Evolutionary conservation across 2,113 vertebrate species (phyloP).

Genomic region (Tauraco erythrolophus): DNA sequence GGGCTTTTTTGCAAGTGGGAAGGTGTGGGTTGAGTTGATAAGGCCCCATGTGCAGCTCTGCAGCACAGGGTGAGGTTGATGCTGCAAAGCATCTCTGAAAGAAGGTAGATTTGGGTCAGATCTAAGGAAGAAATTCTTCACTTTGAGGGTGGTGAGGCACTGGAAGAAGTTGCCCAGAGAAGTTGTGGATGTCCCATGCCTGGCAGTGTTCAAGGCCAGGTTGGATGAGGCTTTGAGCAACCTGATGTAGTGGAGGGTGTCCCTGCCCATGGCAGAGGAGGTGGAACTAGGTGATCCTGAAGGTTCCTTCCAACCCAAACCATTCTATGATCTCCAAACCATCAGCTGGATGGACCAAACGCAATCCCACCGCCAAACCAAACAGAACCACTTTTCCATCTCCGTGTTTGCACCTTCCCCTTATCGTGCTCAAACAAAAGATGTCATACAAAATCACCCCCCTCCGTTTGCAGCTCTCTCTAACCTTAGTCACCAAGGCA

Average conservation of each 20-base stretch:
- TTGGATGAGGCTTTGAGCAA: no score
- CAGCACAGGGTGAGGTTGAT: neutral
- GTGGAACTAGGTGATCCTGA: no score
- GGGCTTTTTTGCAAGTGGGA: neutral
- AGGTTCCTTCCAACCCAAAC: no score
- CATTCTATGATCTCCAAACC: neutral
- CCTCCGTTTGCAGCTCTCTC: neutral
- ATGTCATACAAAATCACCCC: neutral
- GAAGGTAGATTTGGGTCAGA: no score
- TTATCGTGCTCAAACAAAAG: neutral
- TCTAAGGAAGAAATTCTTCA: no score
- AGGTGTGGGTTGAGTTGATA: neutral
- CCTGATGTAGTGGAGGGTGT: no score
- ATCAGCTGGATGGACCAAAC: rapidly evolving
- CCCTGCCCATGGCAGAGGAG: no score
- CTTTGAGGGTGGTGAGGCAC: no score
- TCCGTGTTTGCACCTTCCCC: neutral
- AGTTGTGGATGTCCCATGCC: no score
- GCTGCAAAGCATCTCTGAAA: neutral
- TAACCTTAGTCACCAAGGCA: neutral
- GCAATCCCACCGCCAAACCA: neutral
- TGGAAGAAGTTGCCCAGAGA: no score
- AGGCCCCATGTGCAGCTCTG: neutral
- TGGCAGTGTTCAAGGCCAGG: no score
- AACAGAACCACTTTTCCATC: neutral